phyloP scores from a whole-genome alignment of 2,797 vertebrate genomes.

The Gymnoscopelus braueri region DNA sequence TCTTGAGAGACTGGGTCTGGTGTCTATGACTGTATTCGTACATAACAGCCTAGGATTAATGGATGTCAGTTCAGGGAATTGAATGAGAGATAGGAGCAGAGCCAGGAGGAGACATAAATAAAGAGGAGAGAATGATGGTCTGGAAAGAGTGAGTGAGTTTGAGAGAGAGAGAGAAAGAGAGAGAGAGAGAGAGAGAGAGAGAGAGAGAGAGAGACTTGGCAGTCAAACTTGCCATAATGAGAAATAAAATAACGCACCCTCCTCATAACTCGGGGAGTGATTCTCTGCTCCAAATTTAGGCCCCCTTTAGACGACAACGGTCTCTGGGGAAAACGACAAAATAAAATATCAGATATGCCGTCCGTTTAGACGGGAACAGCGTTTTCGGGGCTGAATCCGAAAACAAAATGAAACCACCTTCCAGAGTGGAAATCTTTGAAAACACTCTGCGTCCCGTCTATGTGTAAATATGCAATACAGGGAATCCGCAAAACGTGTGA shows the following conservation, averaged over 20 bases:
- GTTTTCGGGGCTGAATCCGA: no score
- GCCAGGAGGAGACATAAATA: conserved; percentile 14
- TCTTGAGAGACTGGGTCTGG: conserved; percentile 18
- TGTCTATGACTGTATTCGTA: conserved; percentile 39
- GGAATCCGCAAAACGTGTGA: no score
- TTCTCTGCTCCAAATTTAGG: conserved; percentile 14
- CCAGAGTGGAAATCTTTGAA: no score
- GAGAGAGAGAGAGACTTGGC: background rate
- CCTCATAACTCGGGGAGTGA: background rate
- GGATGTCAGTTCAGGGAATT: conserved; percentile 34
- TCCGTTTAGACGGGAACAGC: no score
- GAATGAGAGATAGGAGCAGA: conserved; percentile 18
- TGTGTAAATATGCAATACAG: no score
- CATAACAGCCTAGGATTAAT: conserved; percentile 59
- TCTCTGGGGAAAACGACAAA: no score
- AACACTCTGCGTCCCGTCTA: no score
- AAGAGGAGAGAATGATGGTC: conserved; percentile 10
- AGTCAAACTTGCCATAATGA: background rate
- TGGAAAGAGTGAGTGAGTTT: conserved; percentile 21
- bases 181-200: background rate
- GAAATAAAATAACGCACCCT: background rate
- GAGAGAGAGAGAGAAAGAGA: conserved; percentile 10
- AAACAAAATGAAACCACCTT: no score
- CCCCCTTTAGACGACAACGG: no score
- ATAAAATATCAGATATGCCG: no score